Base-by-base conservation (phyloP, 2,797 vertebrate species). In the Sebastes baramenuke region DNA sequence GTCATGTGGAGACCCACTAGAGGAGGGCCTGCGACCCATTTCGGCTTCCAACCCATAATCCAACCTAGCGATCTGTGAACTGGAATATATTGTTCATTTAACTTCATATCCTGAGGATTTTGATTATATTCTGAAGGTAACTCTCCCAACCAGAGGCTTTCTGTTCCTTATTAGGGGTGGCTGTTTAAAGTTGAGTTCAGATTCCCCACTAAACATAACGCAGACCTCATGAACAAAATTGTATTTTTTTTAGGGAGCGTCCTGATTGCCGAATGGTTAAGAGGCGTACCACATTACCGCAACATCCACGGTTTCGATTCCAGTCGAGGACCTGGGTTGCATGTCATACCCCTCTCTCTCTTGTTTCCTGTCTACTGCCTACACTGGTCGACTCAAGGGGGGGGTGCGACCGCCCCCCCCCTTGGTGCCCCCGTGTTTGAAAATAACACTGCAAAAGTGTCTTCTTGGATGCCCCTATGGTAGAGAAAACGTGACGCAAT, bases 51-150 rank as follows among this genome's bases (percentile, higher is more conserved):
- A 81, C 78, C 84, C 83, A 84, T 92, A 94, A 91, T 90, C 91
- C 89, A 88, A 88, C 68, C 70, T 60, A 89, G 88, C 90, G 90
- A 92, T 89, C 91, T 94, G 89, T 92, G 90, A 93, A 87, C 87
- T 93, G 90, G 87, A 91, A 91, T 93, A 88, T 91, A 91, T 80
- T 89, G 81, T 93, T 92, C 88, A 64, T 93, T 93, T 89, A 87
- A 91, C 86, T 79, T 92, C 76, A 93, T 68, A 90, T 92, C 90
- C 89, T 88, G 82, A 86, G 78, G 88, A 91, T 91, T 90, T 88
- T 86, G 74, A 89, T 84, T 87, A 61, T 80, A 82, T 87, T 92
- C 85, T 85, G 27, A 85, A 91, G 78, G 85, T 86, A 83, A 85
- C 85, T 81, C 85, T 92, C 72, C 83, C 79, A 82, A 84, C 83